Evolutionary conservation across 2,797 vertebrate species (phyloP), one percentile per base, ranked within the genome.

Genomic region (Eurystomus glaucurus): DNA sequence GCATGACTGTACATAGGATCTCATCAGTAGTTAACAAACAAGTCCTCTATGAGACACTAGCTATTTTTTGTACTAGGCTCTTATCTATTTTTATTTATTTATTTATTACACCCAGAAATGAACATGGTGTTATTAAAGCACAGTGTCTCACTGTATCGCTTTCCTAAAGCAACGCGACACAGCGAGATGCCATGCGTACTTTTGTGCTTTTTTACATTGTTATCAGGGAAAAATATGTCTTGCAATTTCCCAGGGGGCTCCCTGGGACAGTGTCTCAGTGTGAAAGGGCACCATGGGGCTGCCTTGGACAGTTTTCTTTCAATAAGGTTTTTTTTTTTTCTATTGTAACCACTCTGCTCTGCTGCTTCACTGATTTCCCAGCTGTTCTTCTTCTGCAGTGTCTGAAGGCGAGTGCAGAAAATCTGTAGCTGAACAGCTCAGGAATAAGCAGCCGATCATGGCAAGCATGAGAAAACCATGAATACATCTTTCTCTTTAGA

Each of bases 331-430:
- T 90, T 93, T 60, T 60, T 45, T 55, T 46, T 33, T 94, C 96
- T 97, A 97, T 98, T 97, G 97, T 96, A 95, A 96, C 86, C 95
- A 97, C 97, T 96, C 95, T 87, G 96, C 96, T 98, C 97, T 74
- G 96, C 95, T 97, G 97, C 97, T 97, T 96, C 97, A 65, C 92
- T 97, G 97, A 94, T 97, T 98, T 95, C 96, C 95, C 97, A 97
- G 97, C 97, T 97, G 97, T 77, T 98, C 93, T 85, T 83, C 91
- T 91, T 86, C 97, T 81, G 94, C 8, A 0, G 74, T 81, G 80
- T 87, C 95, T 96, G 91, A 97, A 98, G 95, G 91, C 37, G 28
- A 97, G 95, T 14, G 13, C 88, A 88, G 96, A 46, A 77, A 95
- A 92, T 81, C 85, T 45, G 89, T 55, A 58, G 60, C 88, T 78